Evolutionary conservation across 2,113 vertebrate species (phyloP).

Genomic region (Paralichthys olivaceus): DNA sequence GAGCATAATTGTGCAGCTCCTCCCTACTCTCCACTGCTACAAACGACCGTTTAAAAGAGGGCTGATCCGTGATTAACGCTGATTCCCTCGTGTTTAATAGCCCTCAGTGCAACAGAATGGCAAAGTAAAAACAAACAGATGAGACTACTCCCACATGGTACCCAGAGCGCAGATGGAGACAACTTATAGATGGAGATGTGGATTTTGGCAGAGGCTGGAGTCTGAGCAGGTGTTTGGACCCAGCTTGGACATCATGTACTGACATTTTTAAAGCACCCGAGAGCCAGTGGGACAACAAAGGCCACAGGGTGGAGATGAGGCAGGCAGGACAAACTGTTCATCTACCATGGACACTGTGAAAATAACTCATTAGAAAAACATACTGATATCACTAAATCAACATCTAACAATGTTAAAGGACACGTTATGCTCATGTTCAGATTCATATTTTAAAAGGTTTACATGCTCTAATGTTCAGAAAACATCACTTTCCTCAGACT

Average conservation of each 20-base stretch:
- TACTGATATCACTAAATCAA: background rate
- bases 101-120: constrained; percentile 65
- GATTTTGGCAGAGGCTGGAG: constrained; percentile 55
- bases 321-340: constrained; percentile 45
- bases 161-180: constrained; percentile 70
- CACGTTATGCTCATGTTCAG: too few relatives aligned
- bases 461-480: too few relatives aligned
- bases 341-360: constrained; percentile 31
- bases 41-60: constrained; percentile 52
- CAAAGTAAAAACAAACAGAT: constrained; percentile 77
- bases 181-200: constrained; percentile 71
- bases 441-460: too few relatives aligned
- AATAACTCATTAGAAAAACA: background rate
- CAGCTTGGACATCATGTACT: constrained; percentile 64
- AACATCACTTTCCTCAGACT: too few relatives aligned
- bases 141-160: constrained; percentile 71
- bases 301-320: constrained; percentile 48
- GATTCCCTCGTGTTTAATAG: constrained; percentile 72
- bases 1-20: constrained; percentile 53
- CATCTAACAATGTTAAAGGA: background rate
- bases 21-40: constrained; percentile 39
- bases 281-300: constrained; percentile 49
- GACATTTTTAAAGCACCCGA: constrained; percentile 48
- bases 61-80: constrained; percentile 70
- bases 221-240: constrained; percentile 76